These are phyloP conservation scores for Sceloporus tristichus DNA, from an alignment of 2,113 vertebrate genomes.

Conservation along the genomic window DNA sequence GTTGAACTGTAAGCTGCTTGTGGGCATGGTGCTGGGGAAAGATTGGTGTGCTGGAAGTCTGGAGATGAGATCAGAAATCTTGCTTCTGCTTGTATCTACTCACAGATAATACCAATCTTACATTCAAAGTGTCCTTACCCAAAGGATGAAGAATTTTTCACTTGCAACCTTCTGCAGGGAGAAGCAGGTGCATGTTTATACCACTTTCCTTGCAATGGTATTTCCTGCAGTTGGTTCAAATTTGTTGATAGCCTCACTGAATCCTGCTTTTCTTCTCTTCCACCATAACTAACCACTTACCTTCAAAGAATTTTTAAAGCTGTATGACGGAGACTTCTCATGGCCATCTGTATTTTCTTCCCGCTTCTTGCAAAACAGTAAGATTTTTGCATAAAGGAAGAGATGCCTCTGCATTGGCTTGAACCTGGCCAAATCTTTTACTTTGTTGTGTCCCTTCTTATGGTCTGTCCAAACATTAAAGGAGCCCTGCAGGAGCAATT, in stretches of 20 bases:
- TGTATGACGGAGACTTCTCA: constrained; percentile 90
- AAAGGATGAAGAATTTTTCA: not conserved
- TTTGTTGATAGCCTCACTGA: not conserved
- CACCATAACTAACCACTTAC: constrained; percentile 69
- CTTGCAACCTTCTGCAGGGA: not conserved
- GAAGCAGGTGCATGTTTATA: not conserved
- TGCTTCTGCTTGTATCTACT: not conserved
- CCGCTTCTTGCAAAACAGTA: constrained; percentile 94
- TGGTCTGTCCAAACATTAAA: constrained; percentile 95
- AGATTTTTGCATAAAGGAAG: constrained; percentile 91
- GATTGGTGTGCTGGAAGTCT: not conserved
- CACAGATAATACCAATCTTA: not conserved
- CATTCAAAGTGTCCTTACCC: not conserved
- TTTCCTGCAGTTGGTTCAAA: not conserved
- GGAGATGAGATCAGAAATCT: not conserved
- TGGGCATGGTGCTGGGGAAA: too few species aligned
- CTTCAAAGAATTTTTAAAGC: constrained; percentile 95
- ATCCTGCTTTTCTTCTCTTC: not conserved
- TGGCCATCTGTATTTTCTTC: constrained; percentile 89
- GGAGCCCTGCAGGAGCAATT: constrained; percentile 90
- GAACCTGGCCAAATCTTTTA: constrained; percentile 94
- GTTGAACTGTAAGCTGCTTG: not conserved
- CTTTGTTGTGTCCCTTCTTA: constrained; percentile 93
- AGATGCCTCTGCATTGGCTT: constrained; percentile 97
- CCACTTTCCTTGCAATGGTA: not conserved